Conservation (phyloP, 2,113 vertebrate genomes). For the Dryoscopus gambensis region DNA sequence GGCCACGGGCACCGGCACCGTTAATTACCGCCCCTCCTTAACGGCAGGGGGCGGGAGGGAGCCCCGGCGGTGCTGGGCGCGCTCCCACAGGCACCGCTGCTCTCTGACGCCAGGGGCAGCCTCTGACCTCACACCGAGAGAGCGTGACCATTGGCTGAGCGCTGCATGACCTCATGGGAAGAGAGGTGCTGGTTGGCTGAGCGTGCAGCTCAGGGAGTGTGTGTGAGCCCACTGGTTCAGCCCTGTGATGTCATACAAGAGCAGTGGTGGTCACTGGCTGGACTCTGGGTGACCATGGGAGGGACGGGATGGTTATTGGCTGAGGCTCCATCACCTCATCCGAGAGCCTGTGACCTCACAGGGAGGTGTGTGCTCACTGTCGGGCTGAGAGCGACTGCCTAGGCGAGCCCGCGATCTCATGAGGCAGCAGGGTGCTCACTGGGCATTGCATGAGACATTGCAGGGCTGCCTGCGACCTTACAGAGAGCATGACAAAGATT, state of each 20-base stretch:
- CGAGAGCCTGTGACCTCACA: not conserved
- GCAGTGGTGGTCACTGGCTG: accelerated
- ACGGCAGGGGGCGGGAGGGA: not conserved
- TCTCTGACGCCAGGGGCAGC: not conserved
- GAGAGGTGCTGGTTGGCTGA: not conserved
- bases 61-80: not conserved
- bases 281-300: accelerated
- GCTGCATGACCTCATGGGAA: not conserved
- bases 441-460: accelerated
- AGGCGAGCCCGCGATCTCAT: accelerated
- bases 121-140: not conserved
- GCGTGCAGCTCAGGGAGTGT: accelerated
- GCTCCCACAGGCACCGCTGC: not conserved
- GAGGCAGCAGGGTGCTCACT: accelerated
- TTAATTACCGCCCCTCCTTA: not conserved
- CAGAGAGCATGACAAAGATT: accelerated
- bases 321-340: accelerated
- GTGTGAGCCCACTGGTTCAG: accelerated
- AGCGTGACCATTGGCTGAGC: accelerated
- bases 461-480: not conserved
- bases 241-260: accelerated
- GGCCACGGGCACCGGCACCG: accelerated
- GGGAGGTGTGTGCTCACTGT: accelerated
- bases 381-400: accelerated
- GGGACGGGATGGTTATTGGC: accelerated